A percentile compares a stretch with the other conserved stretches of the same genome.
Conservation (phyloP, 2,113 vertebrate species). For the Epinephelus cyanopodus region DNA sequence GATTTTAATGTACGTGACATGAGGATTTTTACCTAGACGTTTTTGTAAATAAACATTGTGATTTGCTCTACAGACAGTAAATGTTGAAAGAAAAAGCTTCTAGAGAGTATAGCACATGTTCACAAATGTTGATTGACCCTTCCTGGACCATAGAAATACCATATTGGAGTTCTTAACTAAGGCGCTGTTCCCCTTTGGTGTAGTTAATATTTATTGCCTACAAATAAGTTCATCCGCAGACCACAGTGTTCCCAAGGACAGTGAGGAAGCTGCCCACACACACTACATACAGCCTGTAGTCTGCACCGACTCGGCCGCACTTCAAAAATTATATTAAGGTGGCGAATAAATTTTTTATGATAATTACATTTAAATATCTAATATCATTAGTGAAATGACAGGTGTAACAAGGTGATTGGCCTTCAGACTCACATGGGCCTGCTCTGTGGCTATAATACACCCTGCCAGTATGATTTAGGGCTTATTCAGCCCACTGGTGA, state of each 20-base stretch:
- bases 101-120: no score
- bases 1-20: no score
- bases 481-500: constrained; percentile 43
- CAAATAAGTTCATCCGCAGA: neutral
- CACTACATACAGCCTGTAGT: neutral
- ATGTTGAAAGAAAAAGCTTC: no score
- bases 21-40: no score
- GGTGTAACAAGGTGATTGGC: constrained; percentile 25
- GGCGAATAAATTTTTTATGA: neutral
- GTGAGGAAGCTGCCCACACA: neutral
- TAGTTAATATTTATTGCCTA: neutral
- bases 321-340: neutral
- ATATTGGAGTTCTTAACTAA: no score
- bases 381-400: neutral
- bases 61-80: no score
- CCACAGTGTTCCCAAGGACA: neutral
- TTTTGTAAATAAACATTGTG: no score
- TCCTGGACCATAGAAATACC: no score
- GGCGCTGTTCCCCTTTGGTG: no score
- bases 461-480: constrained; percentile 56
- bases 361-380: constrained; percentile 13
- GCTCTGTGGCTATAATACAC: constrained; percentile 46
- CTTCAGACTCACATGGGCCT: constrained; percentile 32
- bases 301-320: neutral
- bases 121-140: neutral